Percentiles rank a stretch among this genome's conserved stretches.
Evolutionary conservation across 2,888 invertebrate genomes (phyloP).

Genomic region (Colletes collaris): DNA sequence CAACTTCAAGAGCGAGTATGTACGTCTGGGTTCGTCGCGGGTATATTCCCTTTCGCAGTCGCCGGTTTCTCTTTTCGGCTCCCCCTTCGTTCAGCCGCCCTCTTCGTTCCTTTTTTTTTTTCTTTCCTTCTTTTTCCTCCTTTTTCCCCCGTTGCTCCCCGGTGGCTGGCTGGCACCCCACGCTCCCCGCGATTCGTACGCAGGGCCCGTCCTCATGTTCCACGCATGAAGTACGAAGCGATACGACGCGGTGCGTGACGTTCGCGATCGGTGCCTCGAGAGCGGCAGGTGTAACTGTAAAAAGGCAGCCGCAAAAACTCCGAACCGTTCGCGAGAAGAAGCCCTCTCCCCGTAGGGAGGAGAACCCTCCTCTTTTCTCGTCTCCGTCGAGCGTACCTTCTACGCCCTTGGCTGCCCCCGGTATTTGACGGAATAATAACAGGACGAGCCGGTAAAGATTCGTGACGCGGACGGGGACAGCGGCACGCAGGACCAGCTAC

Average conservation of each 20-base stretch:
- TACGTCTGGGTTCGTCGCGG: constrained; percentile 55
- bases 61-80: constrained; percentile 47
- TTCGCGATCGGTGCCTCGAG: constrained; percentile 63
- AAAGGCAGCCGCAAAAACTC: constrained; percentile 69
- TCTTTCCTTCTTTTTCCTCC: constrained; percentile 20
- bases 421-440: constrained; percentile 70
- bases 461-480: constrained; percentile 32
- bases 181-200: constrained; percentile 50
- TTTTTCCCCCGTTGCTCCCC: background rate
- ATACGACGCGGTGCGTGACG: constrained; percentile 69
- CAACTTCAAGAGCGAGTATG: constrained; percentile 42
- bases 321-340: constrained; percentile 22
- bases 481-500: constrained; percentile 27
- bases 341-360: constrained; percentile 12
- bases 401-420: constrained; percentile 48
- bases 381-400: constrained; percentile 12
- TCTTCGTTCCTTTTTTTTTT: constrained; percentile 5
- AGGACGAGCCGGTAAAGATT: constrained; percentile 49
- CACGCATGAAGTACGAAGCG: constrained; percentile 67
- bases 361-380: background rate
- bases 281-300: constrained; percentile 70
- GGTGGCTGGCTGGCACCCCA: constrained; percentile 22
- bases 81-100: constrained; percentile 10
- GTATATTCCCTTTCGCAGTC: constrained; percentile 52
- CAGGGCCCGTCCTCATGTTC: constrained; percentile 63